Conservation (phyloP, 2,113 vertebrate species). For the Lamprologus callipterus region DNA sequence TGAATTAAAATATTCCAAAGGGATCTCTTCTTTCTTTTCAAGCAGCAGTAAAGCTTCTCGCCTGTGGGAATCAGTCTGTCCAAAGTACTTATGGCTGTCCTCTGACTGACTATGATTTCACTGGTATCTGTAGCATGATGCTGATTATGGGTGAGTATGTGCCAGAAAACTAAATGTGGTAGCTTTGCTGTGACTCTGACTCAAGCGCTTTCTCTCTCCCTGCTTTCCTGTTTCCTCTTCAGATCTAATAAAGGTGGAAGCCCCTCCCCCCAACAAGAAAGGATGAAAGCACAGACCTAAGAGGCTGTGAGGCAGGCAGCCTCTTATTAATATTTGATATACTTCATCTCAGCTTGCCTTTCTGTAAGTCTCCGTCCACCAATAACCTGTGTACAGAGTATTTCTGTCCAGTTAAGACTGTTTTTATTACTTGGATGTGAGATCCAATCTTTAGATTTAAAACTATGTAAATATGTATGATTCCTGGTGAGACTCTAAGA, state of each 20-base stretch:
- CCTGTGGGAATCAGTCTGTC: background rate
- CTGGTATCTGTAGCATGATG: background rate
- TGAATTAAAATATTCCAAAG: background rate
- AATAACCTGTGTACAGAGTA: background rate
- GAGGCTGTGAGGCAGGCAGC: background rate
- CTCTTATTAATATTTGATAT: background rate
- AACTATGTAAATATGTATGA: background rate
- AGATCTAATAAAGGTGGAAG: background rate
- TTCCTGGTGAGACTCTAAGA: background rate
- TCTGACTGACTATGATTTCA: rapidly evolving
- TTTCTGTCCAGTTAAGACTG: background rate
- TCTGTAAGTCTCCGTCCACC: background rate
- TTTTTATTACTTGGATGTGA: background rate
- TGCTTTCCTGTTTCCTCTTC: background rate
- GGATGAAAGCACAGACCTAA: background rate
- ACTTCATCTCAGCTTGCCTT: background rate
- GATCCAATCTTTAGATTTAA: background rate
- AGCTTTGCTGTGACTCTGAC: background rate
- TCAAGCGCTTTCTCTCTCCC: background rate
- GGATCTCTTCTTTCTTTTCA: background rate
- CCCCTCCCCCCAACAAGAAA: background rate
- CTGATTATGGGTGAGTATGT: background rate
- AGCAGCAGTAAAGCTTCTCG: background rate
- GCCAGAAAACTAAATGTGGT: background rate
- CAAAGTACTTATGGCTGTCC: background rate